These are phyloP conservation scores for Drosophila orena DNA, from an alignment of 1,140 invertebrate species.

Conservation along the genomic window DNA sequence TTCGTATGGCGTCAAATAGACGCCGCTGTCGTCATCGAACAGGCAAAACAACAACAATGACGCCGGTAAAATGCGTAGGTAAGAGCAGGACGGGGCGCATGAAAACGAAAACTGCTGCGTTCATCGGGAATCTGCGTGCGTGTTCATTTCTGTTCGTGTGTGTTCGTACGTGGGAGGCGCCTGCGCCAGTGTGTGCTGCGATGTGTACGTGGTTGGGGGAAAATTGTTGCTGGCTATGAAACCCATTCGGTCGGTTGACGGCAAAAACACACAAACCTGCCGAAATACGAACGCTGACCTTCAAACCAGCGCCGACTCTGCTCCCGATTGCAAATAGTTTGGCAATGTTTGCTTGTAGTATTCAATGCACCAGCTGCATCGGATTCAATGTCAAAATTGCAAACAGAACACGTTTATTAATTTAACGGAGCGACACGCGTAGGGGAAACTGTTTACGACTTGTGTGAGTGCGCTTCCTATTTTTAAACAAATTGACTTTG, in stretches of 20 bases:
- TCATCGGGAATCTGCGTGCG: slow-evolving; percentile 55
- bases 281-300: slow-evolving; percentile 44
- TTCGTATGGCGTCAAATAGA: slow-evolving; percentile 47
- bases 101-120: slow-evolving; percentile 72
- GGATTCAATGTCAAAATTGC: slow-evolving; percentile 68
- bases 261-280: slow-evolving; percentile 10
- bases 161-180: neutral
- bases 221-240: slow-evolving; percentile 50
- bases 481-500: slow-evolving; percentile 40
- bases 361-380: slow-evolving; percentile 25
- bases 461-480: slow-evolving; percentile 22
- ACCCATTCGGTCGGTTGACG: slow-evolving; percentile 6
- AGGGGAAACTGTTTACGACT: slow-evolving; percentile 26
- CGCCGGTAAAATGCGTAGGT: slow-evolving; percentile 20
- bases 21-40: slow-evolving; percentile 50
- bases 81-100: slow-evolving; percentile 4
- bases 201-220: slow-evolving; percentile 1
- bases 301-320: slow-evolving; percentile 19
- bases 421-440: slow-evolving; percentile 7
- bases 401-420: slow-evolving; percentile 64
- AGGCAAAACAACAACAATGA: slow-evolving; percentile 6
- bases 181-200: neutral
- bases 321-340: neutral
- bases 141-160: neutral
- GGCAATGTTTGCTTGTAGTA: slow-evolving; percentile 15